Percentiles rank a stretch among this genome's conserved stretches.
phyloP scores from a whole-genome alignment of 1,140 invertebrate genomes.

The Olivierus martensii region DNA sequence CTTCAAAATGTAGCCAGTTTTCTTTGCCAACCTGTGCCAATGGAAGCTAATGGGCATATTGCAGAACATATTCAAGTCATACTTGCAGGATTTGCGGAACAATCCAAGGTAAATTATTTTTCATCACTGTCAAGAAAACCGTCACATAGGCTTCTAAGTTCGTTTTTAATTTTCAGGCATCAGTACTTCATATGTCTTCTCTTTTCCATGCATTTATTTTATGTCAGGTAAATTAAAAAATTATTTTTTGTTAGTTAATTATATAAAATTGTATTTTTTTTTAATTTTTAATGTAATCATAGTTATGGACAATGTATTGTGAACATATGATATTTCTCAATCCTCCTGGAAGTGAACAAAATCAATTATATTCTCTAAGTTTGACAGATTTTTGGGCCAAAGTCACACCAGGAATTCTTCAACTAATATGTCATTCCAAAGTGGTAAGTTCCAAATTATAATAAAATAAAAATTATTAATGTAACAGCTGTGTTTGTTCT shows the following conservation, averaged over 20 bases:
- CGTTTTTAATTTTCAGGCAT: conserved; percentile 32
- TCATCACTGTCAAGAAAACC: background rate
- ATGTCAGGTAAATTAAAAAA: conserved; percentile 38
- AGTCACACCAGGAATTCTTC: conserved; percentile 86
- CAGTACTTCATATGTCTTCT: conserved; percentile 79
- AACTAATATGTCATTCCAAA: conserved; percentile 86
- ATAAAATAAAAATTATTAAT: conserved; percentile 20
- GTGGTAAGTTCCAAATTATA: conserved; percentile 43
- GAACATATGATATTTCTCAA: conserved; percentile 59
- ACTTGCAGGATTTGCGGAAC: conserved; percentile 90
- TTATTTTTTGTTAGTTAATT: background rate
- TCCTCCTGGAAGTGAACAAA: conserved; percentile 38
- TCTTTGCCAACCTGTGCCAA: conserved; percentile 72
- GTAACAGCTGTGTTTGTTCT: no score
- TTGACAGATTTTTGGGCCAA: conserved; percentile 94
- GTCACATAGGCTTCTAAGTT: no score
- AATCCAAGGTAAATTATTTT: conserved; percentile 49
- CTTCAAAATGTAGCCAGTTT: conserved; percentile 23
- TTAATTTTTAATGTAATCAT: background rate
- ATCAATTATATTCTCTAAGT: conserved; percentile 39
- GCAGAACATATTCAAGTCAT: conserved; percentile 91
- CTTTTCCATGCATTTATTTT: conserved; percentile 52
- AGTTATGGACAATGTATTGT: conserved; percentile 96
- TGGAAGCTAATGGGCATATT: conserved; percentile 89
- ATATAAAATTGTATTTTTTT: background rate